Conservation (phyloP, 2,797 vertebrate species). For the Lutjanus campechanus region DNA sequence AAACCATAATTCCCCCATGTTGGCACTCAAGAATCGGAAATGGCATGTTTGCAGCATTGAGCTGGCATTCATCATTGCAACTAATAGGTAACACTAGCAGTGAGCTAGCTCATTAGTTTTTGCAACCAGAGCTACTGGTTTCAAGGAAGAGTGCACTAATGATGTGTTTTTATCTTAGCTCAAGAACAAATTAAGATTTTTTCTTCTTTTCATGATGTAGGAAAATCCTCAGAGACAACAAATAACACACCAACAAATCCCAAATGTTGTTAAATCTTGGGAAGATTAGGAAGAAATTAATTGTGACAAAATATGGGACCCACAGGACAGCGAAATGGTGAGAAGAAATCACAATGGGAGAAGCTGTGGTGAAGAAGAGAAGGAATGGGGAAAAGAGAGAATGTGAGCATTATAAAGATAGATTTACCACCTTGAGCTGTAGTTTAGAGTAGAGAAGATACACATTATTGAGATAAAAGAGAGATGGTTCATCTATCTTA, state of each 20-base stretch:
- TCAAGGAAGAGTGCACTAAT: slow-evolving; percentile 58
- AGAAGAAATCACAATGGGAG: neutral
- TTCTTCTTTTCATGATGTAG: slow-evolving; percentile 11
- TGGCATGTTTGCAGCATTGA: neutral
- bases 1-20: slow-evolving; percentile 12
- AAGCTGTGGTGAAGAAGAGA: neutral
- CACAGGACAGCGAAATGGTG: neutral
- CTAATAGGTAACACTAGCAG: slow-evolving; percentile 23
- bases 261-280: slow-evolving; percentile 28
- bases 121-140: slow-evolving; percentile 35
- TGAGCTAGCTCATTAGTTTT: slow-evolving; percentile 51
- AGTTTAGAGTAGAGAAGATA: slow-evolving; percentile 13
- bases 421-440: slow-evolving; percentile 8
- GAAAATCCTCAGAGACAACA: slow-evolving; percentile 14
- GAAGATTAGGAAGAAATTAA: slow-evolving; percentile 18
- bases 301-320: slow-evolving; percentile 15
- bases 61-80: slow-evolving; percentile 43
- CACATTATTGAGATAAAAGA: slow-evolving; percentile 12
- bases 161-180: slow-evolving; percentile 53
- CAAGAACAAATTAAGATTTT: slow-evolving; percentile 40
- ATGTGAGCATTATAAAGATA: neutral
- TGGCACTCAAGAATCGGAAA: slow-evolving; percentile 22
- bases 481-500: neutral
- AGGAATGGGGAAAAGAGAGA: neutral
- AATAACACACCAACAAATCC: slow-evolving; percentile 27